These are phyloP conservation scores for Penaeus chinensis DNA, from an alignment of 1,140 invertebrate species.

Conservation along the genomic window DNA sequence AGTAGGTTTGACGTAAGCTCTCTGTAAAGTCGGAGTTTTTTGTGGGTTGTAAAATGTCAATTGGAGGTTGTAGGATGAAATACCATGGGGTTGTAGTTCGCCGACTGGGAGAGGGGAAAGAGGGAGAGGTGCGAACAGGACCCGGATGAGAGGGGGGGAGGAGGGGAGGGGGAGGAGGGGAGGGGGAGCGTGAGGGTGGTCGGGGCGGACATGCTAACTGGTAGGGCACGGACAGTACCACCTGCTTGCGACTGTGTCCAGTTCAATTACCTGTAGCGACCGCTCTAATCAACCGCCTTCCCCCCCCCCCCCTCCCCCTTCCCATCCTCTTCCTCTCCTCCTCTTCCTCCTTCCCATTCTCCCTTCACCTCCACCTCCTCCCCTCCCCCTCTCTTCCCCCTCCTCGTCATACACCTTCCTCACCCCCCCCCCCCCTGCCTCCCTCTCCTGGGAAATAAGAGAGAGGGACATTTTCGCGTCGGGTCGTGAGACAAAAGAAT, in stretches of 20 bases:
- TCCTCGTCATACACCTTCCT: not conserved
- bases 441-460: not conserved
- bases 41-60: too few relatives aligned
- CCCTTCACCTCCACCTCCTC: not conserved
- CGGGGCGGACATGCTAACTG: not conserved
- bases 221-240: constrained; percentile 48
- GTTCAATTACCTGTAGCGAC: constrained; percentile 32
- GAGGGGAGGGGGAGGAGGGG: not conserved
- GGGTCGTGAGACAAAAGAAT: too few relatives aligned
- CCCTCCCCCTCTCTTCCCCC: not conserved
- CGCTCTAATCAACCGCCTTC: constrained; percentile 2
- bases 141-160: not conserved
- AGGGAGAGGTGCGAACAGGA: not conserved
- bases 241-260: constrained; percentile 41
- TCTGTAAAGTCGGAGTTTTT: too few relatives aligned
- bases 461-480: not conserved
- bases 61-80: too few relatives aligned
- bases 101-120: too few relatives aligned
- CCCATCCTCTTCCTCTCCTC: constrained; percentile 5
- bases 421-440: not conserved
- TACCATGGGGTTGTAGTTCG: too few relatives aligned
- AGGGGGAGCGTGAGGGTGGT: not conserved
- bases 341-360: not conserved
- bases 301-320: not conserved
- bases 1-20: too few relatives aligned